Base-by-base conservation (phyloP, 1,140 invertebrate species). In the Drosophila sucinea region DNA sequence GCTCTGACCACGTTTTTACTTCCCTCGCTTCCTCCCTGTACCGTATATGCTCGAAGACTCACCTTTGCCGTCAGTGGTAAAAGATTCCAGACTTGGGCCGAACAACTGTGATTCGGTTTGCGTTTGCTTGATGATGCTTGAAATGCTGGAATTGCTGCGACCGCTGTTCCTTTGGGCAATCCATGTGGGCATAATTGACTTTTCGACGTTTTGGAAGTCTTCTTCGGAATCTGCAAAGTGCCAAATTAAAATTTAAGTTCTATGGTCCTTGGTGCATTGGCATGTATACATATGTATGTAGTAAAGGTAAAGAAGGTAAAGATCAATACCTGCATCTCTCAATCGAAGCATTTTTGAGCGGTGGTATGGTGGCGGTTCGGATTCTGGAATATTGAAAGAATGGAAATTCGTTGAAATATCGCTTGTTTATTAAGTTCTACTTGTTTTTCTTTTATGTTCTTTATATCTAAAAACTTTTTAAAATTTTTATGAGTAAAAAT, bases 1-100 rank as follows among this genome's bases (percentile, higher is more conserved):
- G 55, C 41, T 74, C 61, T 62, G 56, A 62, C 41, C 38, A 35
- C 41, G 57, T 51, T 51, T 27, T 51, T 44, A 33, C 23, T 38
- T 55, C 44, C 29, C 8, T 10, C 35, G 4, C 35, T 10, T 10
- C 3, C 10, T 10, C 1, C 35, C 35, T 17, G 17, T 17, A 17
- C 17, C 17, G 17, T 23, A 27, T 38, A 30, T 30, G 11, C n/a
- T 35, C 41, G 10, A 74, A 17, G 85, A 92, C 92, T 93, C 93
- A 96, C 95, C 95, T 94, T 96, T 95, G 78, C 95, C 95, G 91
- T 95, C 95, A 82, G 95, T 96, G 84, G 95, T 95, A 70, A 96
- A 93, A 67, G 95, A 96, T 67, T 94, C 94, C 67, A 84, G 30
- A 70, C 67, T 79, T 62, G 68, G 79, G 23, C 63, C 55, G 60